A percentile compares a stretch with the other conserved stretches of the same genome.
Evolutionary conservation across 2,797 vertebrate genomes (phyloP).

Genomic region (Takifugu rubripes): DNA sequence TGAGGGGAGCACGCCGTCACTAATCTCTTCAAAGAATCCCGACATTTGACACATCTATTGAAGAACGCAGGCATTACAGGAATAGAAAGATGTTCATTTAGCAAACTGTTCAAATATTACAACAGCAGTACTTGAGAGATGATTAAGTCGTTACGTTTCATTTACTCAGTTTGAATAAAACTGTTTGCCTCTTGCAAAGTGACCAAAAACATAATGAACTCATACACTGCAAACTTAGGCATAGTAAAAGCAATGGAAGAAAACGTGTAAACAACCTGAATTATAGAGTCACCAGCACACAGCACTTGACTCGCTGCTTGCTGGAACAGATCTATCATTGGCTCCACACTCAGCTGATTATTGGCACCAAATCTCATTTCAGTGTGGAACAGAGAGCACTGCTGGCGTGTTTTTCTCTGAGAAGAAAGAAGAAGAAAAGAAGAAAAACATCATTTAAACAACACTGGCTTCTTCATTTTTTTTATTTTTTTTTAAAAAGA

Average conservation of each 20-base stretch:
- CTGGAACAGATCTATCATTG: constrained; percentile 65
- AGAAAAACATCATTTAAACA: not conserved
- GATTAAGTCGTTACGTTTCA: not conserved
- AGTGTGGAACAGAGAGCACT: constrained; percentile 57
- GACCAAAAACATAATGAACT: too few relatives aligned
- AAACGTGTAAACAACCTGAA: constrained; percentile 54
- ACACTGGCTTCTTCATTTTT: not conserved
- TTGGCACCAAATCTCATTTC: constrained; percentile 63
- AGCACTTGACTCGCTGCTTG: constrained; percentile 60
- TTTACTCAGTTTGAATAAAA: too few relatives aligned
- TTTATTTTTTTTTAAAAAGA: not conserved
- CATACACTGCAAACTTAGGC: too few relatives aligned
- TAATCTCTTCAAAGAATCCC: constrained; percentile 54
- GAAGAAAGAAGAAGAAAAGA: not conserved
- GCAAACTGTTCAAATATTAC: not conserved
- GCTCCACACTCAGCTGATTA: constrained; percentile 63
- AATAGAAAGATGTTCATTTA: not conserved
- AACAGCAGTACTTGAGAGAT: not conserved
- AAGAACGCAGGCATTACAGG: constrained; percentile 8
- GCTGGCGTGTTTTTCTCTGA: constrained; percentile 49
- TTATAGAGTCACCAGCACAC: constrained; percentile 42
- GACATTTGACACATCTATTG: constrained; percentile 68
- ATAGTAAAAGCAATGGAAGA: too few relatives aligned
- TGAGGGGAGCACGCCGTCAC: constrained; percentile 5
- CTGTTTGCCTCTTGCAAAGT: too few relatives aligned